Evolutionary conservation across 2,888 invertebrate genomes (phyloP), one percentile per base, ranked within the genome.

Genomic region (Encarsia formosa): DNA sequence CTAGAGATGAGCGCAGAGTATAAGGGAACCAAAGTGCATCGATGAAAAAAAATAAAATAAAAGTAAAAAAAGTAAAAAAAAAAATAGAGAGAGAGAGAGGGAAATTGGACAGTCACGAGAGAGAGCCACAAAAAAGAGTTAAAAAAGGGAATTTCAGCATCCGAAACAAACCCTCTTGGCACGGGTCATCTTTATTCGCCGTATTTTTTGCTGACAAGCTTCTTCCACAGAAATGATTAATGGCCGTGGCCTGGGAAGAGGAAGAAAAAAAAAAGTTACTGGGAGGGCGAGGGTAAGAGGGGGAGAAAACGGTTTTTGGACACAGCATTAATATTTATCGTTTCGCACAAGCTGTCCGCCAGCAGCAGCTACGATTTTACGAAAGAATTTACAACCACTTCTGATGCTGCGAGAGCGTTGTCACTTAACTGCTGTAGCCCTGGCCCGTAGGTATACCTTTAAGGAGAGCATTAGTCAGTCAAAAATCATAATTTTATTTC

Each of bases 271-370:
- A 64, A 67, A 62, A n/a, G n/a, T n/a, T n/a, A 59, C 59, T 11
- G 4, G 5, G 16, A 66, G 63, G 62, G 52, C 54, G 52, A 59
- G 56, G 60, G 56, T 51, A 52, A 45, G 47, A 47, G 52, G 59
- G 59, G 57, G 60, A 59, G 58, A 61, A 59, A 56, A 60, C 59
- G 59, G 60, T 65, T 65, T 65, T 66, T 67, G 63, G 63, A 58
- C 20, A 67, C n/a, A 68, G 66, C 68, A 70, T 71, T 69, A 70
- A 71, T 71, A 71, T 71, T 71, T 70, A 71, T 71, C 68, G 69
- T 69, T 69, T 68, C 67, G 67, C 67, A 62, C 65, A 66, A 63
- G 65, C 63, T 60, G 62, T n/a, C n/a, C n/a, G 54, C 56, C 59
- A 49, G 65, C 59, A 65, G 50, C 56, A 49, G 63, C n/a, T 58